Conservation (phyloP, 1,140 invertebrate genomes). For the Plodia interpunctella region DNA sequence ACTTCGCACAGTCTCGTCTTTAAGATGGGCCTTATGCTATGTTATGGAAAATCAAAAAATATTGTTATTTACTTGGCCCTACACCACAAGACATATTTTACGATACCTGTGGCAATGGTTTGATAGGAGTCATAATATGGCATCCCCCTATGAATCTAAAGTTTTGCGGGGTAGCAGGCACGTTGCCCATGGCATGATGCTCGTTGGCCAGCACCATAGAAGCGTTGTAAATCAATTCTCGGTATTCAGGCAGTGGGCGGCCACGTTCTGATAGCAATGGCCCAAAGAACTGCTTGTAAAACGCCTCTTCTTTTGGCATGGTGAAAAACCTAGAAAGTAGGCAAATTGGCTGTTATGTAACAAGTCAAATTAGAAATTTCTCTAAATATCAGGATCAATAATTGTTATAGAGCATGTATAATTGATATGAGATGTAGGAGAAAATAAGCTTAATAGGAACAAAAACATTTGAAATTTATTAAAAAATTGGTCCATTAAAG, state of each 20-base stretch:
- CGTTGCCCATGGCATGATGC: conserved; percentile 1
- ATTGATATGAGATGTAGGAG: too few species aligned
- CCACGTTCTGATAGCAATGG: conserved; percentile 5
- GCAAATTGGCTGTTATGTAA: too few species aligned
- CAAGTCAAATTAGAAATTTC: too few species aligned
- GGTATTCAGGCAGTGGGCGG: conserved; percentile 11
- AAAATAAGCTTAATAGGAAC: too few species aligned
- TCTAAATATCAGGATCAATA: too few species aligned
- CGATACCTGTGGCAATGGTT: conserved; percentile 35
- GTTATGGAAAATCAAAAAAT: too few species aligned
- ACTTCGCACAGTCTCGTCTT: too few species aligned
- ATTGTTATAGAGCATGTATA: too few species aligned
- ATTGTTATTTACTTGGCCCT: conserved; percentile 2
- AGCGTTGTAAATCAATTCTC: conserved; percentile 12
- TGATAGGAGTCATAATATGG: conserved; percentile 26
- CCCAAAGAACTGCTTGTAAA: conserved; percentile 7
- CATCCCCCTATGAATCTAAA: conserved; percentile 35
- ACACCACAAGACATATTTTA: too few species aligned
- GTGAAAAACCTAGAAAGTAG: conserved; percentile 10
- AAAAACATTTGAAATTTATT: too few species aligned
- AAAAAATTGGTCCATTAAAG: too few species aligned
- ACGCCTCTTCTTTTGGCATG: conserved; percentile 1
- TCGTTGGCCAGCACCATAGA: conserved; percentile 15
- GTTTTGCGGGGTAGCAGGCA: conserved; percentile 23
- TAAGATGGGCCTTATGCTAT: too few species aligned